Evolutionary conservation across 1,140 invertebrate genomes (phyloP), one percentile per base, ranked within the genome.

Genomic region (Drosophila jambulina): DNA sequence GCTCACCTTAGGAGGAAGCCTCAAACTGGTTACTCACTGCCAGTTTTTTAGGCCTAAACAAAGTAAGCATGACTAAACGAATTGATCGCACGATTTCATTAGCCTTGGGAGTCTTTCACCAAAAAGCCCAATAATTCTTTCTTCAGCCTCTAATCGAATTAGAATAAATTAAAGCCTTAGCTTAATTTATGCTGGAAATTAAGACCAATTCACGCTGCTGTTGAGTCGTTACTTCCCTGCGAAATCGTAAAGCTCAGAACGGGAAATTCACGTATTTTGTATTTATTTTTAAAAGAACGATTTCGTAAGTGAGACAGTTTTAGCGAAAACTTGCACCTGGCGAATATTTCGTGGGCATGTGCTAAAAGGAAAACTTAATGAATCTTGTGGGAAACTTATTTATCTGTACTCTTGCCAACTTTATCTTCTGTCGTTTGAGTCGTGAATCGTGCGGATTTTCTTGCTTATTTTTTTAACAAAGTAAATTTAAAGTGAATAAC

Each of bases 61-160:
- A 32, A 70, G 36, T 71, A 72, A 72, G 69, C 69, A 72, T 72
- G 69, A 72, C 53, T 72, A 10, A 53, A 10, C 51, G 21, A 8
- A 48, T 48, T 13, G n/a, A 46, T 21, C 9, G 42, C 4, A 8
- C 19, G 42, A 53, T 38, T 36, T 53, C 15, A 36, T 67, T 43
- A 32, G 19, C 49, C 10, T 13, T 27, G n/a, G 23, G 21, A 9
- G 15, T 70, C 36, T 67, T 43, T 68, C 62, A 36, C 29, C 34
- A 15, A 51, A 19, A 29, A 9, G 34, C 21, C 15, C 15, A 38
- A 38, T 54, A 2, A 13, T 25, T 48, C 17, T 58, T 71, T 42
- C 23, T 42, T 42, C 4, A 13, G 34, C 21, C 21, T 36, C 49
- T 43, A 60, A 51, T 60, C 45, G 4, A 72, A 49, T 60, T 49